phyloP scores from a whole-genome alignment of 2,113 vertebrate genomes.

The Vulpes ferrilata region DNA sequence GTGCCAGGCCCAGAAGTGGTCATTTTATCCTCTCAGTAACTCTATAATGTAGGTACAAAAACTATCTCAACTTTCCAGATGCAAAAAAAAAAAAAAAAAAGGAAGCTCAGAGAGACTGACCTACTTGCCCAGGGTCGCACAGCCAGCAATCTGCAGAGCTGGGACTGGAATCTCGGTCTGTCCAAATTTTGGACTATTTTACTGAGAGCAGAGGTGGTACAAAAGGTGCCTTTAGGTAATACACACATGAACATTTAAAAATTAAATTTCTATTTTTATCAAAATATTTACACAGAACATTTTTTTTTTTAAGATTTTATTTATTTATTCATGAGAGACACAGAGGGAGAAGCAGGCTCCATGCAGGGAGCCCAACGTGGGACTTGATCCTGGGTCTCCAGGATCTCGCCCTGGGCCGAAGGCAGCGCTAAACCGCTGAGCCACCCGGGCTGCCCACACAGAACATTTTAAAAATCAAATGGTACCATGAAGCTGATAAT shows the following conservation, averaged over 20 bases:
- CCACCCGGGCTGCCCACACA: not conserved
- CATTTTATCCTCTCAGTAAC: not conserved
- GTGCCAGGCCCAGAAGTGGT: not conserved
- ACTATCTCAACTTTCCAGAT: conserved; percentile 18
- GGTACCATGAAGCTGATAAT: not conserved
- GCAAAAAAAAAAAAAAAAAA: not conserved
- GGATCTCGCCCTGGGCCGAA: too few species aligned
- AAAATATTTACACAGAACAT: conserved; percentile 43
- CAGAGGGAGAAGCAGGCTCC: too few species aligned
- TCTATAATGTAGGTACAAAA: not conserved
- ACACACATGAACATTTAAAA: not conserved
- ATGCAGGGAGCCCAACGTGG: too few species aligned
- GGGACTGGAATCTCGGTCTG: not conserved
- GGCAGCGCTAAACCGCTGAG: too few species aligned
- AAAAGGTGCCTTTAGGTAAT: conserved; percentile 9
- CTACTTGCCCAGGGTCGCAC: not conserved
- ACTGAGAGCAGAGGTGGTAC: not conserved
- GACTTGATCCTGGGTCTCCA: too few species aligned
- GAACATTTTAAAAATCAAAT: conserved; percentile 52
- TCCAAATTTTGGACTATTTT: conserved; percentile 52
- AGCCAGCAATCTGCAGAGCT: not conserved
- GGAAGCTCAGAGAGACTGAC: conserved; percentile 34
- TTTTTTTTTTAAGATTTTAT: not conserved
- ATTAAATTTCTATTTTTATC: conserved; percentile 60
- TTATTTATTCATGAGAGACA: too few species aligned